Conservation (phyloP, 2,113 vertebrate genomes). For the Lasiurus cinereus region DNA sequence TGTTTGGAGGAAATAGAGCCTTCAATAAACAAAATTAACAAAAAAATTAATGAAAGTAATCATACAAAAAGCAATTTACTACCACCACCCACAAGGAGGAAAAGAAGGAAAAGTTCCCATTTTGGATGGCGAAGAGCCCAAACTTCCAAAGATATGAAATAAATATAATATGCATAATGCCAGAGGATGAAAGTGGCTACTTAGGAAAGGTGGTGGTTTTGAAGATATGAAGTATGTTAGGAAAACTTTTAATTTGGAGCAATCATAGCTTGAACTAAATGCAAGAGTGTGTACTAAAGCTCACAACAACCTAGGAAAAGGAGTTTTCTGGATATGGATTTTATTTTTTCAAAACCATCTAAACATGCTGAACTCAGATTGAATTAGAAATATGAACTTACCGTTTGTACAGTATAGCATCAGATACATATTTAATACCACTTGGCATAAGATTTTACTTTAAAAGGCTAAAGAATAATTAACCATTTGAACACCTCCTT, state of each 20-base stretch:
- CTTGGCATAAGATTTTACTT: conserved; percentile 31
- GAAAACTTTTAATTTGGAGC: not conserved
- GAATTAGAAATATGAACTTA: conserved; percentile 54
- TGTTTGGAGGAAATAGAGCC: not conserved
- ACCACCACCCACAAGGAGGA: not conserved
- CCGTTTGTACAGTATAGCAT: not conserved
- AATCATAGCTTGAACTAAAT: conserved; percentile 16
- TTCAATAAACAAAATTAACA: conserved; percentile 42
- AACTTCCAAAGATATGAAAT: not conserved
- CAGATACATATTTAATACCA: not conserved
- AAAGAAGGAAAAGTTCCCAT: not conserved
- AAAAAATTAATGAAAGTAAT: not conserved
- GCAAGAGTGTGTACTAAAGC: not conserved
- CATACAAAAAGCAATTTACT: not conserved
- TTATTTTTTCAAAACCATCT: conserved; percentile 4
- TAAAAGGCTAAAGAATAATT: conserved; percentile 40
- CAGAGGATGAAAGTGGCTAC: not conserved
- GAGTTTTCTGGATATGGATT: not conserved
- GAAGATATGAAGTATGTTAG: not conserved
- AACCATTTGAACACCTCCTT: conserved; percentile 27
- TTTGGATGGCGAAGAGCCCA: not conserved
- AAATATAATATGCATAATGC: not conserved
- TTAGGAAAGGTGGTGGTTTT: not conserved
- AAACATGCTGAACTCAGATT: conserved; percentile 50
- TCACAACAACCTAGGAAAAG: not conserved